Conservation (phyloP, 2,888 invertebrate genomes). For the Pterobdella sp. region DNA sequence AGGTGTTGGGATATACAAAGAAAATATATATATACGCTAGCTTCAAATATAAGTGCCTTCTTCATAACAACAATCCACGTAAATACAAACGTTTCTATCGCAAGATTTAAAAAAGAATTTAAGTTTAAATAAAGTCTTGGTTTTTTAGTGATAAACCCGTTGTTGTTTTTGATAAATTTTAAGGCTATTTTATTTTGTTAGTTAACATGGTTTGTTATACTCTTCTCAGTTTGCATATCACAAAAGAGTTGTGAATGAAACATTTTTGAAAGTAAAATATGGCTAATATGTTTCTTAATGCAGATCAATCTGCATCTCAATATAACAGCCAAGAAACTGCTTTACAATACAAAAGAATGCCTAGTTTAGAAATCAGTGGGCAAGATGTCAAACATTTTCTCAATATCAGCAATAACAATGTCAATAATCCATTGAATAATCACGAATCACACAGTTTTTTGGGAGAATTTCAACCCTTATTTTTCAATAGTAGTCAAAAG, state of each 20-base stretch:
- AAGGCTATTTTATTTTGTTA: too few relatives aligned
- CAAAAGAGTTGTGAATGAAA: neutral
- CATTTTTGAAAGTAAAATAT: neutral
- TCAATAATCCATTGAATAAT: neutral
- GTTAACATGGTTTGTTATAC: neutral
- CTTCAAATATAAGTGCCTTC: neutral
- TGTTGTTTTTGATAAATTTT: too few relatives aligned
- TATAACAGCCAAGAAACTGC: neutral
- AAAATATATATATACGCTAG: neutral
- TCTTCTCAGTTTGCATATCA: neutral
- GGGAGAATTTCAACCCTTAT: constrained; percentile 15
- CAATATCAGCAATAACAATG: neutral
- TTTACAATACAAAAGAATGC: constrained; percentile 12
- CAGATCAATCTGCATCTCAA: neutral
- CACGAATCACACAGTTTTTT: constrained; percentile 18
- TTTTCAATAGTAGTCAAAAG: constrained; percentile 26
- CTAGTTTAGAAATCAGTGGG: constrained; percentile 15
- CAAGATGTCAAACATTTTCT: constrained; percentile 23
- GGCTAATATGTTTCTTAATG: neutral
- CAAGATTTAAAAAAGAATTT: neutral
- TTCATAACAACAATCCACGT: constrained; percentile 8
- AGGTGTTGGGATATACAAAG: too few relatives aligned
- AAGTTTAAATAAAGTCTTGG: neutral
- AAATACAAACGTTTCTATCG: neutral
- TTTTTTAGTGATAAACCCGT: too few relatives aligned